A percentile compares a stretch with the other conserved stretches of the same genome.
Evolutionary conservation across 2,888 invertebrate species (phyloP).

Genomic region (Volucella bombylans): DNA sequence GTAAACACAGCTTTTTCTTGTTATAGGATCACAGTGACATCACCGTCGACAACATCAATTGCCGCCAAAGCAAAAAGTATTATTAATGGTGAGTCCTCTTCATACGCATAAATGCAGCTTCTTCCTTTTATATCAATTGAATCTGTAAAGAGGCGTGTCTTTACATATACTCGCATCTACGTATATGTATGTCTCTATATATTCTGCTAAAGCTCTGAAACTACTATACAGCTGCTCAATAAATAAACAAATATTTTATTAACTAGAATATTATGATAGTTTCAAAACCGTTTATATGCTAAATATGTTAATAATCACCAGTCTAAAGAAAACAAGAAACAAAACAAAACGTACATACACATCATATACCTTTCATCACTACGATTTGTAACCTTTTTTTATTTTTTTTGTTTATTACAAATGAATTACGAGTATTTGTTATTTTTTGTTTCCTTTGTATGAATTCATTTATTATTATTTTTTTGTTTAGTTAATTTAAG

Average conservation of each 20-base stretch:
- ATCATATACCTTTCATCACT: conserved; percentile 45
- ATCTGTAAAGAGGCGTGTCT: not conserved
- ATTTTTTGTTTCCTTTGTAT: not conserved
- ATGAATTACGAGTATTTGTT: conserved; percentile 26
- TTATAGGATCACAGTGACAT: conserved; percentile 82
- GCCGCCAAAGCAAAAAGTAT: conserved; percentile 76
- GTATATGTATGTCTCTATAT: conserved; percentile 33
- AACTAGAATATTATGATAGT: conserved; percentile 44
- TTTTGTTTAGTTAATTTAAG: conserved; percentile 27
- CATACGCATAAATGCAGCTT: conserved; percentile 75
- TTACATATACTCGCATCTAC: not conserved
- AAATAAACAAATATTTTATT: conserved; percentile 32
- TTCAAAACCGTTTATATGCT: conserved; percentile 58
- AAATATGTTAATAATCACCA: conserved; percentile 54
- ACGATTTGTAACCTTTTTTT: conserved; percentile 7
- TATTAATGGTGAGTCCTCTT: conserved; percentile 76
- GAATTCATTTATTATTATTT: conserved; percentile 24
- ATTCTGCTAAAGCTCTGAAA: conserved; percentile 28
- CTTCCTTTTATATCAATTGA: conserved; percentile 1
- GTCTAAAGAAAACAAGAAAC: conserved; percentile 37
- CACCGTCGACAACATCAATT: conserved; percentile 81
- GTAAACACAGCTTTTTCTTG: conserved; percentile 81
- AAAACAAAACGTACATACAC: conserved; percentile 30
- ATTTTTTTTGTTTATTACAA: conserved; percentile 44
- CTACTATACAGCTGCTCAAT: conserved; percentile 57